These are phyloP conservation scores for Andrena flavipes DNA, from an alignment of 2,888 invertebrate genomes.

Conservation along the genomic window DNA sequence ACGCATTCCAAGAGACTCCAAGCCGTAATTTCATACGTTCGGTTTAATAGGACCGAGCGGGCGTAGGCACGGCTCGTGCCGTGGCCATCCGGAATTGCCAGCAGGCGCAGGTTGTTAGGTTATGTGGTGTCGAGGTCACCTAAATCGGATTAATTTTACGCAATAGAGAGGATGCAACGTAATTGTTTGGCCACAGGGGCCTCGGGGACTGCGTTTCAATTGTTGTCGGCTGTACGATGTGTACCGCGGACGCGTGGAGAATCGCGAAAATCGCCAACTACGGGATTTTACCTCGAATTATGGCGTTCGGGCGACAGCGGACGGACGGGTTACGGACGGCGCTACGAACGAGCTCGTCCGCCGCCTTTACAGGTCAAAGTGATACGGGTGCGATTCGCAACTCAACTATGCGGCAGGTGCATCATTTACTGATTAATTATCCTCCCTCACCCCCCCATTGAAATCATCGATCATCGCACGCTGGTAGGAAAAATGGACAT, in stretches of 20 bases:
- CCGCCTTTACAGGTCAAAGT: conserved; percentile 72
- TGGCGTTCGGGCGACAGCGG: conserved; percentile 74
- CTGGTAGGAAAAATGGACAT: conserved; percentile 55
- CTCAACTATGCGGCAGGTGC: conserved; percentile 80
- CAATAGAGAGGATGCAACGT: conserved; percentile 79
- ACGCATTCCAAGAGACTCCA: conserved; percentile 45
- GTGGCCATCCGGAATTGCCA: conserved; percentile 46
- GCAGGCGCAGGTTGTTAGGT: conserved; percentile 69
- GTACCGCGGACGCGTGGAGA: conserved; percentile 77
- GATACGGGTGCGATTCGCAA: conserved; percentile 74
- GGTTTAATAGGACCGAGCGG: conserved; percentile 19
- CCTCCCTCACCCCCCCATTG: conserved; percentile 36
- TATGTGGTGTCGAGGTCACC: conserved; percentile 82
- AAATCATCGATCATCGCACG: conserved; percentile 53
- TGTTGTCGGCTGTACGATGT: conserved; percentile 69
- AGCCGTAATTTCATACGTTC: conserved; percentile 31
- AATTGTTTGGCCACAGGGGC: conserved; percentile 71
- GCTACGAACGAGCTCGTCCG: conserved; percentile 77
- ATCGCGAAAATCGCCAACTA: conserved; percentile 76
- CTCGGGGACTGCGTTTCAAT: conserved; percentile 60
- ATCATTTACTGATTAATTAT: conserved; percentile 71
- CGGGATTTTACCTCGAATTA: conserved; percentile 78
- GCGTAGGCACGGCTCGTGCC: conserved; percentile 32
- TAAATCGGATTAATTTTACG: conserved; percentile 84
- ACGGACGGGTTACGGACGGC: conserved; percentile 75